These are phyloP conservation scores for Romanogobio albipinnatus DNA, from an alignment of 2,113 vertebrate species.

Conservation along the genomic window DNA sequence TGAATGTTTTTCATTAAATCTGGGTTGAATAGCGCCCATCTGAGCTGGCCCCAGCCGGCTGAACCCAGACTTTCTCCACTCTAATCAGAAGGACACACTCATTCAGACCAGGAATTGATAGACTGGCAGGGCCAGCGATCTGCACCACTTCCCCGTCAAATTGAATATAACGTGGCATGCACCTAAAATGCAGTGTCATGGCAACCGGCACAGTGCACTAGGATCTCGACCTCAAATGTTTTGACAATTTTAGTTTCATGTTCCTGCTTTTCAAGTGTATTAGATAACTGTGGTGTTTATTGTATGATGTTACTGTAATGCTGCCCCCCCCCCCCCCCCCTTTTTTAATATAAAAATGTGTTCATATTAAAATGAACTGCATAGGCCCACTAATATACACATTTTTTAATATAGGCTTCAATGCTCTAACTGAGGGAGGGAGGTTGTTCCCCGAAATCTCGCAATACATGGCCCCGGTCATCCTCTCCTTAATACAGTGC, in stretches of 20 bases:
- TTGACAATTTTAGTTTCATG: background rate
- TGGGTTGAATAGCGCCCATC: slow-evolving; percentile 5
- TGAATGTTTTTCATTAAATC: slow-evolving; percentile 37
- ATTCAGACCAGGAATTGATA: slow-evolving; percentile 36
- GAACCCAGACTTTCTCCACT: slow-evolving; percentile 7
- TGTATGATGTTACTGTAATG: background rate
- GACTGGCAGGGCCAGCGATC: slow-evolving; percentile 42
- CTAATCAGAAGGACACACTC: slow-evolving; percentile 25
- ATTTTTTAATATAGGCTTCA: too few relatives aligned
- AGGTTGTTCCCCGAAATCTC: too few relatives aligned
- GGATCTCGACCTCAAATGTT: background rate
- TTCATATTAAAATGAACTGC: background rate
- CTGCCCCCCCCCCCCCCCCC: background rate
- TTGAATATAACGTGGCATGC: slow-evolving; percentile 32
- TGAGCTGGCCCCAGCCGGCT: slow-evolving; percentile 12
- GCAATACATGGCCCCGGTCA: too few relatives aligned
- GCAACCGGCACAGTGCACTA: slow-evolving; percentile 15
- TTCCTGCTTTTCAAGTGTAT: background rate
- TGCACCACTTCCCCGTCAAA: slow-evolving; percentile 45
- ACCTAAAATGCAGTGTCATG: slow-evolving; percentile 39
- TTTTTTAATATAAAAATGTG: background rate
- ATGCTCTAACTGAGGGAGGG: too few relatives aligned
- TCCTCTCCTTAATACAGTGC: too few relatives aligned
- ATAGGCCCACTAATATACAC: too few relatives aligned
- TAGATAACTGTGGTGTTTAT: background rate